Conservation (phyloP, 2,113 vertebrate species). For the Salvelinus fontinalis region DNA sequence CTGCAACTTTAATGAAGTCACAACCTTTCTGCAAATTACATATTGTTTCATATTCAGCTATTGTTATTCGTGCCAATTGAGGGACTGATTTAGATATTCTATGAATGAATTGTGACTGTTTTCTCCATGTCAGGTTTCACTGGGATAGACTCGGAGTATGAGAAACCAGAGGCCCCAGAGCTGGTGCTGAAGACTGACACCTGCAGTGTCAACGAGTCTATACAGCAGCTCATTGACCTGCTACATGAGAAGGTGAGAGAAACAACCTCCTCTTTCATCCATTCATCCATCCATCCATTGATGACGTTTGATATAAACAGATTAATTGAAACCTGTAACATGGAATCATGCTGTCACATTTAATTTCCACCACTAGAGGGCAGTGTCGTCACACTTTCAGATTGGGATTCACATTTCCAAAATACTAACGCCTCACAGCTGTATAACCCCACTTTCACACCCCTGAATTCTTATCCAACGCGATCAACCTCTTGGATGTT, state of each 20-base stretch:
- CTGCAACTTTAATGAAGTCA: not conserved
- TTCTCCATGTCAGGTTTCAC: conserved; percentile 83
- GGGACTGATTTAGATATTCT: too few species aligned
- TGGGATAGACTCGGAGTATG: conserved; percentile 96
- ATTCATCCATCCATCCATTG: not conserved
- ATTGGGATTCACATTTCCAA: not conserved
- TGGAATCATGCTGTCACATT: too few species aligned
- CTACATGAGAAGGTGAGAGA: conserved; percentile 90
- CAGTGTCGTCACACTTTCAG: conserved; percentile 22
- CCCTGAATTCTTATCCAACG: not conserved
- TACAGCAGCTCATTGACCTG: conserved; percentile 94
- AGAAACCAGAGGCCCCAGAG: conserved; percentile 95
- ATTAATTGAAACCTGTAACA: too few species aligned
- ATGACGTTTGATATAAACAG: too few species aligned
- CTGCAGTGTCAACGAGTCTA: conserved; percentile 92
- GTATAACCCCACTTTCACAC: not conserved
- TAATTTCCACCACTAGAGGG: conserved; percentile 41
- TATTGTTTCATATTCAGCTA: too few species aligned
- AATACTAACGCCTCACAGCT: not conserved
- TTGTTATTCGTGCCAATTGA: too few species aligned
- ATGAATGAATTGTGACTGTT: too few species aligned
- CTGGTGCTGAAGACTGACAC: conserved; percentile 96
- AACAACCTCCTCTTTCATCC: not conserved
- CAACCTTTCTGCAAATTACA: too few species aligned
- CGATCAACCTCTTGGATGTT: not conserved